Evolutionary conservation across 2,888 invertebrate genomes (phyloP).

Genomic region (Pediacus dermestoides): DNA sequence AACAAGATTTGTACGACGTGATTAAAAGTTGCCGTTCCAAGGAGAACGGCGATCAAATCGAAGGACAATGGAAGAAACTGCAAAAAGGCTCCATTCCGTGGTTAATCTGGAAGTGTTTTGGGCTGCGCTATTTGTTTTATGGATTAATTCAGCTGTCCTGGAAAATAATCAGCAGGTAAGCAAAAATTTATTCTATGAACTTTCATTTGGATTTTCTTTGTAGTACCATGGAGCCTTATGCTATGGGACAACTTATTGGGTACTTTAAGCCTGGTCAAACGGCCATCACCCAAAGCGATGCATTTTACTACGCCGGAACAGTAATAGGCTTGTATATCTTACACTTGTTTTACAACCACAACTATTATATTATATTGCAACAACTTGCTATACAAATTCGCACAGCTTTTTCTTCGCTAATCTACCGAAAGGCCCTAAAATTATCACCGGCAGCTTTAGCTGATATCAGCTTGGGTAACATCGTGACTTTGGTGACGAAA

Average conservation of each 20-base stretch:
- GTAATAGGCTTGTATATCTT: constrained; percentile 67
- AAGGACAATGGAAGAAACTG: constrained; percentile 32
- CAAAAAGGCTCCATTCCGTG: constrained; percentile 14
- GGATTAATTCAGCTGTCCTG: constrained; percentile 16
- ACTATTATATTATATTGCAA: constrained; percentile 80
- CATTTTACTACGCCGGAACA: constrained; percentile 70
- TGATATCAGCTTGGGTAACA: constrained; percentile 64
- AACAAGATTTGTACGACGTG: constrained; percentile 57
- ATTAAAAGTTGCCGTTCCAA: constrained; percentile 44
- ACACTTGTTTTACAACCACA: constrained; percentile 64
- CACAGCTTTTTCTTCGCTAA: constrained; percentile 73
- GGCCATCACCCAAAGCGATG: constrained; percentile 41
- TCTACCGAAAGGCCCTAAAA: constrained; percentile 65
- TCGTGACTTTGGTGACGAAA: constrained; percentile 87
- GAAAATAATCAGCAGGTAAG: constrained; percentile 18
- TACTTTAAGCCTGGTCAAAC: constrained; percentile 31
- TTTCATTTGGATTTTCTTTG: constrained; percentile 7
- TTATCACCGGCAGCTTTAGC: constrained; percentile 55
- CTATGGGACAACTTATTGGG: constrained; percentile 25
- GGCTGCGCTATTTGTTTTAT: constrained; percentile 14
- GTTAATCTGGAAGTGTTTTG: constrained; percentile 16
- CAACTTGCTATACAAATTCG: constrained; percentile 79
- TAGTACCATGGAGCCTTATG: constrained; percentile 21
- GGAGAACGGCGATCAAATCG: constrained; percentile 34
- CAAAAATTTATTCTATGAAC: no score